phyloP scores from a whole-genome alignment of 2,113 vertebrate genomes.

The Dipodomys merriami region DNA sequence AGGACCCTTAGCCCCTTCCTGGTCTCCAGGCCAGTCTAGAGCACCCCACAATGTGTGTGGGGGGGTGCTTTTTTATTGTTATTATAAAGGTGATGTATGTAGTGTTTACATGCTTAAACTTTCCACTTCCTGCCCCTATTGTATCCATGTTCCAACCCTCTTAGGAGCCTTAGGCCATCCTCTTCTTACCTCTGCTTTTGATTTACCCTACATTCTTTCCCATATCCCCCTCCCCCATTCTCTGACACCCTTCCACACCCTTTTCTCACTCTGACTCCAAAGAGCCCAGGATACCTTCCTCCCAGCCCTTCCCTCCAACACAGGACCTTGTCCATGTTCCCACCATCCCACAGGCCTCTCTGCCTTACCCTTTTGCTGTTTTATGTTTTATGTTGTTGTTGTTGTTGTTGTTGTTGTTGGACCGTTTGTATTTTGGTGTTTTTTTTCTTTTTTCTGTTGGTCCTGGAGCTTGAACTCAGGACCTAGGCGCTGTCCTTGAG shows the following conservation, averaged over 20 bases:
- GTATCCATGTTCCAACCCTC: not conserved
- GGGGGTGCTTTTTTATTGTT: no score
- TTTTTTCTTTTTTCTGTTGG: no score
- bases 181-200: not conserved
- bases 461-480: no score
- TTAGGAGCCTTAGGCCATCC: not conserved
- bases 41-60: not conserved
- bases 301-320: not conserved
- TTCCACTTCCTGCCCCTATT: not conserved
- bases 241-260: not conserved
- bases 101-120: not conserved
- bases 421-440: no score
- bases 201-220: not conserved
- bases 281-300: not conserved
- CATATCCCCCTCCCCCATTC: not conserved
- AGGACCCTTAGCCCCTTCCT: not conserved
- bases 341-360: no score
- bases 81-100: no score
- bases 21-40: not conserved
- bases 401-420: no score
- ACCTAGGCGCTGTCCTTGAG: no score
- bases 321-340: no score
- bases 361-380: no score
- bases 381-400: no score
- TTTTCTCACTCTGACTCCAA: not conserved